Evolutionary conservation across 2,888 invertebrate species (phyloP).

Genomic region (Rhaphigaster nebulosa): DNA sequence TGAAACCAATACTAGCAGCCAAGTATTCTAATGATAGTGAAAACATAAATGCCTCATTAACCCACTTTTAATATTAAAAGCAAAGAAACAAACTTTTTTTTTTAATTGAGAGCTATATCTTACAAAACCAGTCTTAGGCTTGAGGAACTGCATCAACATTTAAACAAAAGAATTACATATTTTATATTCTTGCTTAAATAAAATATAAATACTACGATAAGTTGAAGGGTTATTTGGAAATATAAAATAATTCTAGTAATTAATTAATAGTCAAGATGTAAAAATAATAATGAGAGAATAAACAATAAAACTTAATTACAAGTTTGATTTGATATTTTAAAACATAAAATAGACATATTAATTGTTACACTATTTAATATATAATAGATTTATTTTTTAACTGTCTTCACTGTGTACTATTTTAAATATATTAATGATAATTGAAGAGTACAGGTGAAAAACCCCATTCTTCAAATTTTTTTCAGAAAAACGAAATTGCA

Average conservation of each 20-base stretch:
- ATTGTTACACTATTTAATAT: neutral
- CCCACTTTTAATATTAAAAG: neutral
- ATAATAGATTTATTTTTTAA: neutral
- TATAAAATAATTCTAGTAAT: neutral
- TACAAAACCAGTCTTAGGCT: neutral
- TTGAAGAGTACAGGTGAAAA: too few species aligned
- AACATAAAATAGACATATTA: neutral
- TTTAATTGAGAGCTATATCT: neutral
- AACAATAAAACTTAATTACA: neutral
- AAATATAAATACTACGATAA: neutral
- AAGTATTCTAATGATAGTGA: neutral
- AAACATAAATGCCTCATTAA: neutral
- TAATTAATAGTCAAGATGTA: neutral
- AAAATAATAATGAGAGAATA: neutral
- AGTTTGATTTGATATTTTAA: neutral
- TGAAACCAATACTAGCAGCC: neutral
- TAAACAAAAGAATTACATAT: neutral
- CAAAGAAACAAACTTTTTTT: neutral
- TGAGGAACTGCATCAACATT: neutral
- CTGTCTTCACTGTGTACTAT: neutral
- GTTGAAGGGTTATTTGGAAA: neutral
- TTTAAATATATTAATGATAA: neutral
- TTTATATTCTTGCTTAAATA: neutral
- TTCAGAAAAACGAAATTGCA: too few species aligned
- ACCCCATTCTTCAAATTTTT: too few species aligned